These are phyloP conservation scores for Saxidomus purpurata DNA, from an alignment of 1,140 invertebrate species.

Conservation along the genomic window DNA sequence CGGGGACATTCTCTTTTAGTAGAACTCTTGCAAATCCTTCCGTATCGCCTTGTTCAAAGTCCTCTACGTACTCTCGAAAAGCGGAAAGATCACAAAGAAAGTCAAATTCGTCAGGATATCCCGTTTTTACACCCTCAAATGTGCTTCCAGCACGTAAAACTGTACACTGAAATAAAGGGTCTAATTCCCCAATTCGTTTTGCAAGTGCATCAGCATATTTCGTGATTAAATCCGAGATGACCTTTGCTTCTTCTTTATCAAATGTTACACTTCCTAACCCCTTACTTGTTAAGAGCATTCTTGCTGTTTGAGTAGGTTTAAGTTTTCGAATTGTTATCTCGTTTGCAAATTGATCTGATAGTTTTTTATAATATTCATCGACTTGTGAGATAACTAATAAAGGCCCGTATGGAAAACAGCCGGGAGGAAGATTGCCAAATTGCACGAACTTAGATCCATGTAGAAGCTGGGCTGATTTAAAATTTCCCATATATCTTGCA, in stretches of 20 bases:
- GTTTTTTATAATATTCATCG: background rate
- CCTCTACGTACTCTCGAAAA: background rate
- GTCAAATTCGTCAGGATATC: conserved; percentile 59
- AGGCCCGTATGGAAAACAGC: conserved; percentile 30
- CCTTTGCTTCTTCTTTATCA: background rate
- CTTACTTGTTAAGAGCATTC: conserved; percentile 22
- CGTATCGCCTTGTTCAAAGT: background rate
- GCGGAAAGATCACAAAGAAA: conserved; percentile 14
- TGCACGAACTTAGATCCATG: background rate
- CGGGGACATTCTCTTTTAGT: conserved; percentile 1
- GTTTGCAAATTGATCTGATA: background rate
- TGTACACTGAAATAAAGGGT: conserved; percentile 29
- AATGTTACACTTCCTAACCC: conserved; percentile 35
- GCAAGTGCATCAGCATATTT: background rate
- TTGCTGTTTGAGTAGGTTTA: background rate
- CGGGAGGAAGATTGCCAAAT: conserved; percentile 33
- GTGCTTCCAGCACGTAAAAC: conserved; percentile 38
- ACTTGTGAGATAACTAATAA: background rate
- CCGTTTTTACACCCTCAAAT: conserved; percentile 40
- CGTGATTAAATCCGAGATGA: background rate
- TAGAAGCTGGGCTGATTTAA: background rate
- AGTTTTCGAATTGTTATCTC: no score
- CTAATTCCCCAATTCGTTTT: conserved; percentile 5
- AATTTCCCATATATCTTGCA: conserved; percentile 28
- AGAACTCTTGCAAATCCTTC: conserved; percentile 11